Evolutionary conservation across 2,113 vertebrate genomes (phyloP).

Genomic region (human): DNA sequence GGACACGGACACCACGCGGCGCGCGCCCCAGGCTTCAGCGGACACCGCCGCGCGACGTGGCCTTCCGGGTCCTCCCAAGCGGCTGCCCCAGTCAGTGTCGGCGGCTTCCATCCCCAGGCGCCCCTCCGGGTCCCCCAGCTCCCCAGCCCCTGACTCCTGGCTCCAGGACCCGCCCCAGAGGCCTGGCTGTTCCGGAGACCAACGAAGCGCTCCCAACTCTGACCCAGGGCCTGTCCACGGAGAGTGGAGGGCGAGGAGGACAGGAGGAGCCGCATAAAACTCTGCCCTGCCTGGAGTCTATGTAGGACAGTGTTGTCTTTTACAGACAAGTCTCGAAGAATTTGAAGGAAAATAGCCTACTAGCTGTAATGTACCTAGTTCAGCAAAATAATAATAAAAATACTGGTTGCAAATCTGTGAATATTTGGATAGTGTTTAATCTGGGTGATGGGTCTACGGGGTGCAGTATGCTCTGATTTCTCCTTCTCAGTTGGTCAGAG

Average conservation of each 20-base stretch:
- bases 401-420: too few species aligned
- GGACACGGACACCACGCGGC: not conserved
- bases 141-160: too few species aligned
- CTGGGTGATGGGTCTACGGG: not conserved
- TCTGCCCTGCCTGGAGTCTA: not conserved
- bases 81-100: rapidly evolving
- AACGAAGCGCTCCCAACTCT: not conserved
- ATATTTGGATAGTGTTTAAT: not conserved
- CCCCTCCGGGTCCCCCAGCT: too few species aligned
- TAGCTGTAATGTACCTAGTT: not conserved
- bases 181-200: not conserved
- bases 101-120: rapidly evolving
- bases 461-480: not conserved
- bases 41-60: rapidly evolving
- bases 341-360: not conserved
- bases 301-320: rapidly evolving
- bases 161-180: not conserved
- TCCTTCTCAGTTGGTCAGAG: not conserved
- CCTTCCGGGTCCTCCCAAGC: not conserved
- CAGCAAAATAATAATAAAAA: not conserved
- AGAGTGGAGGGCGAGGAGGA: too few species aligned
- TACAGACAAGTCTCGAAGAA: not conserved
- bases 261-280: not conserved
- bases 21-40: not conserved
- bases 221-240: too few species aligned